These are phyloP conservation scores for Sylvicola fuscatus DNA, from an alignment of 2,888 invertebrate genomes.

Conservation along the genomic window DNA sequence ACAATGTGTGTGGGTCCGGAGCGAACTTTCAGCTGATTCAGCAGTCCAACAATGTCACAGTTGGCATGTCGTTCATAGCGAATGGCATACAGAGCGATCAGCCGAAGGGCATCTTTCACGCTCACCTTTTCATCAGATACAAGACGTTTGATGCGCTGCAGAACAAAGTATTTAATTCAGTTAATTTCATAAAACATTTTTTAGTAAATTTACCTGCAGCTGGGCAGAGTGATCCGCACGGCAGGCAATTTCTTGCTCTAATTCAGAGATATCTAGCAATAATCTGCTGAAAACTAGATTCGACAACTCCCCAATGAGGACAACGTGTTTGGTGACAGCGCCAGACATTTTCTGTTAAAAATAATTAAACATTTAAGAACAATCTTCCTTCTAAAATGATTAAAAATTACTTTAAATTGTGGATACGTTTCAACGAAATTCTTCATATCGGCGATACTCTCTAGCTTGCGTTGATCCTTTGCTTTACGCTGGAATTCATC, in stretches of 20 bases:
- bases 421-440: conserved; percentile 96
- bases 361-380: neutral
- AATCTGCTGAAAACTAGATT: conserved; percentile 53
- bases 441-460: conserved; percentile 98
- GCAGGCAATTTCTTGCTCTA: conserved; percentile 85
- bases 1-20: conserved; percentile 43
- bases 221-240: conserved; percentile 66
- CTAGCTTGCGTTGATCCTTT: conserved; percentile 89
- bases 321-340: conserved; percentile 94
- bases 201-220: conserved; percentile 32
- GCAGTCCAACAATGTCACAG: conserved; percentile 58
- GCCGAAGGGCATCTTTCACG: conserved; percentile 60
- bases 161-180: conserved; percentile 10
- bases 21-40: conserved; percentile 49
- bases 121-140: conserved; percentile 50
- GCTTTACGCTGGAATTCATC: conserved; percentile 94
- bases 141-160: conserved; percentile 51
- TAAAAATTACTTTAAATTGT: conserved; percentile 54
- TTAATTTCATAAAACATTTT: neutral
- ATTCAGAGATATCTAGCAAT: conserved; percentile 77
- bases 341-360: conserved; percentile 58
- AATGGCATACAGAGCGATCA: conserved; percentile 84
- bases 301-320: conserved; percentile 88
- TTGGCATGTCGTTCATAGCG: conserved; percentile 80
- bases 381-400: neutral